phyloP scores from a whole-genome alignment of 2,113 vertebrate species.

The Myotis brandtii region DNA sequence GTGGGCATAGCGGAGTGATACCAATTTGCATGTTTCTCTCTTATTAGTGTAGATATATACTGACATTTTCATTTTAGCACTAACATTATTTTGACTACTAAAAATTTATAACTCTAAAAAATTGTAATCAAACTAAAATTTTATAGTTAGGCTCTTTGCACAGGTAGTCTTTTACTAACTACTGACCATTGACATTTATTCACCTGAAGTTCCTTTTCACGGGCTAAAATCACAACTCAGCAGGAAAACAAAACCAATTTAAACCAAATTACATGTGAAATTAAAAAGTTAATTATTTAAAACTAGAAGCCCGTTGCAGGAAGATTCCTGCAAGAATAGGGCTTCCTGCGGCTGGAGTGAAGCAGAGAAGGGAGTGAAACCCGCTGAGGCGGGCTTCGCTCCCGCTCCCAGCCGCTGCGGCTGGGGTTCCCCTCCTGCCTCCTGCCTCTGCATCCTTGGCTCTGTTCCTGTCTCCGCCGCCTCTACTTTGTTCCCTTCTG shows the following conservation, averaged over 20 bases:
- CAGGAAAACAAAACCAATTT: background rate
- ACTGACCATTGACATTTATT: background rate
- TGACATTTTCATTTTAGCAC: background rate
- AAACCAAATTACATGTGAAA: background rate
- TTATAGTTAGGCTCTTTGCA: background rate
- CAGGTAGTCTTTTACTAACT: background rate
- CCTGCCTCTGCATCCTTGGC: no score
- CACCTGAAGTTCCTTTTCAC: background rate
- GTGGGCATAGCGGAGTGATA: no score
- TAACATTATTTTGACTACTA: background rate
- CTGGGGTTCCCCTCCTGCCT: no score
- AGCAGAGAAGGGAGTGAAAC: no score
- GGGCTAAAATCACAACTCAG: background rate
- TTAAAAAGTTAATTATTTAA: background rate
- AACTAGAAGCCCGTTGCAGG: background rate
- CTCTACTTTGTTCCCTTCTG: no score
- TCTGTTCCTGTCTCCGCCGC: no score
- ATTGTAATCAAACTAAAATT: background rate
- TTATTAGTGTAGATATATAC: no score
- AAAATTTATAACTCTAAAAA: background rate
- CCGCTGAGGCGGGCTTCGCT: no score
- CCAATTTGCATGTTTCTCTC: no score
- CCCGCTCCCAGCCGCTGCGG: no score
- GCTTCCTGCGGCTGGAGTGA: no score
- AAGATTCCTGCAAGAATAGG: no score